These are phyloP conservation scores for Periplaneta americana DNA, from an alignment of 1,140 invertebrate species.

Conservation along the genomic window DNA sequence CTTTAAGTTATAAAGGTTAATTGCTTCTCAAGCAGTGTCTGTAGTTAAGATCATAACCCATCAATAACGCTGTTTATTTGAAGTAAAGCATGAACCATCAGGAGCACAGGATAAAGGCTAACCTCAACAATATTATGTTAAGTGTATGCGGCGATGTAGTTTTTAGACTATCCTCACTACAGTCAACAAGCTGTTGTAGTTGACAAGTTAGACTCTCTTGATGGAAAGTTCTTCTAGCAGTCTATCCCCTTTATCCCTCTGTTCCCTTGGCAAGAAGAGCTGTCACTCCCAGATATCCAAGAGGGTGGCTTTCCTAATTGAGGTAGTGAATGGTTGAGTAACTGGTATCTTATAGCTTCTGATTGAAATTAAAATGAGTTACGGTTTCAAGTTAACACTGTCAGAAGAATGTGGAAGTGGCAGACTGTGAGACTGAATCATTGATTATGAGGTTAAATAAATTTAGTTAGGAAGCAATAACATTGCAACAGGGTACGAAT, in stretches of 20 bases:
- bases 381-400: not conserved
- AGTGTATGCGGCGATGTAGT: not conserved
- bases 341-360: not conserved
- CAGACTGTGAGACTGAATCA: no score
- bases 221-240: not conserved
- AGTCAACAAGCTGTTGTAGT: not conserved
- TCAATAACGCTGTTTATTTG: not conserved
- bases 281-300: not conserved
- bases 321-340: not conserved
- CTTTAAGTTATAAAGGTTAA: no score
- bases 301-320: not conserved
- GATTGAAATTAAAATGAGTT: not conserved
- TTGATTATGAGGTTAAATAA: not conserved
- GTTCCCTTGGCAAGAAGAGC: not conserved
- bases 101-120: not conserved
- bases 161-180: not conserved
- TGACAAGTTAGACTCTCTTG: not conserved
- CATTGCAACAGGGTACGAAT: not conserved
- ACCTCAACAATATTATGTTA: not conserved
- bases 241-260: not conserved
- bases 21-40: no score
- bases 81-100: not conserved
- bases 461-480: not conserved
- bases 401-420: not conserved
- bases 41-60: not conserved